Evolutionary conservation across 2,113 vertebrate genomes (phyloP).

Genomic region (Anhinga rufa): DNA sequence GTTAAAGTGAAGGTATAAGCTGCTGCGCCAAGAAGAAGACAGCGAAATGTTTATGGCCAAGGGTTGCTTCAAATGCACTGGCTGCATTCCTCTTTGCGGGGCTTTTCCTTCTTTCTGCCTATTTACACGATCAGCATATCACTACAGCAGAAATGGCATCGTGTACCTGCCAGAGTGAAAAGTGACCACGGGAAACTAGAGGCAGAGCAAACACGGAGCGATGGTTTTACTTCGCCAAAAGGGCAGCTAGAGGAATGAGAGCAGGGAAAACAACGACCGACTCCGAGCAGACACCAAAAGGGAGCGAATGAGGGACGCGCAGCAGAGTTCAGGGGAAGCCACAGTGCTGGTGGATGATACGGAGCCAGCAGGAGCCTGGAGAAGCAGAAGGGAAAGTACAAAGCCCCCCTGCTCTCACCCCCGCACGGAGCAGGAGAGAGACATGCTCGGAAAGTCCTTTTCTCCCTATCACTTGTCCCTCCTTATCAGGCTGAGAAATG

Average conservation of each 20-base stretch:
- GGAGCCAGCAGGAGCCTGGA: background rate
- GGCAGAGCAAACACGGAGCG: background rate
- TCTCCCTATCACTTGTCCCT: background rate
- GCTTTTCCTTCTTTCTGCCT: background rate
- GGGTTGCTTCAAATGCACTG: background rate
- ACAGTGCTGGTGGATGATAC: accelerated
- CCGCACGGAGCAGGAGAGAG: background rate
- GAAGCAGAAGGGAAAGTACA: background rate
- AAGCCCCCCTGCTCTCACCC: background rate
- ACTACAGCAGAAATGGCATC: background rate
- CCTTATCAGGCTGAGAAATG: background rate
- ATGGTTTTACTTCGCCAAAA: background rate
- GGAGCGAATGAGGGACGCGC: background rate
- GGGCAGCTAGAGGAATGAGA: background rate
- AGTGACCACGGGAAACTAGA: background rate
- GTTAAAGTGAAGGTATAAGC: background rate
- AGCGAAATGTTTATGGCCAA: background rate
- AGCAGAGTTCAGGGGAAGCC: background rate
- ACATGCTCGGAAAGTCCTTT: background rate
- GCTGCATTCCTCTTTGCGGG: background rate
- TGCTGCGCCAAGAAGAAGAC: background rate
- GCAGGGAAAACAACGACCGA: background rate
- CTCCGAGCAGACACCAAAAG: background rate
- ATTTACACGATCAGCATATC: background rate
- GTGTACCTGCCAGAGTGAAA: background rate